Evolutionary conservation across 2,113 vertebrate genomes (phyloP).

Genomic region (Hyla sarda): DNA sequence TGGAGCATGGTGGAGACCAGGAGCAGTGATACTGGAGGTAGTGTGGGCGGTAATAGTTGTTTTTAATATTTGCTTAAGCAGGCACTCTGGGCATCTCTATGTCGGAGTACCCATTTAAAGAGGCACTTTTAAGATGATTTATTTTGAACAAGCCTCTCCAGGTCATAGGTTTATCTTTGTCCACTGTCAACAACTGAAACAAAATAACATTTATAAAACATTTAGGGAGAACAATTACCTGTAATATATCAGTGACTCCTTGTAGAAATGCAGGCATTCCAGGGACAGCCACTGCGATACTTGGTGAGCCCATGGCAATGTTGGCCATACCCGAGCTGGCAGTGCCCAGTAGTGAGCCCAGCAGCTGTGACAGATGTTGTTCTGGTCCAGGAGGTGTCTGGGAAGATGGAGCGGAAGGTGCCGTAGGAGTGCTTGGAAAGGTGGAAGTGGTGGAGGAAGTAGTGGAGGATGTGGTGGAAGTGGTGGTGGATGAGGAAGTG

Average conservation of each 20-base stretch:
- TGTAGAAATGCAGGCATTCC: constrained; percentile 87
- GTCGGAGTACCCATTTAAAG: too few species aligned
- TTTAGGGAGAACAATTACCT: constrained; percentile 73
- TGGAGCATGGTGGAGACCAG: too few species aligned
- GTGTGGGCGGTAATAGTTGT: too few species aligned
- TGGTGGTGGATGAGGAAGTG: constrained; percentile 71
- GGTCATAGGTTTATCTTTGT: too few species aligned
- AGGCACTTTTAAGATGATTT: too few species aligned
- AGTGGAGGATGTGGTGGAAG: constrained; percentile 72
- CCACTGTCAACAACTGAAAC: too few species aligned
- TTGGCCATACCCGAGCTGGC: constrained; percentile 65
- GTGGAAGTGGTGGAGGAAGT: constrained; percentile 70
- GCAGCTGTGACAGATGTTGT: constrained; percentile 82
- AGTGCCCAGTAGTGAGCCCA: constrained; percentile 73
- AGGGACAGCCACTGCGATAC: constrained; percentile 84
- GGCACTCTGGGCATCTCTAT: too few species aligned
- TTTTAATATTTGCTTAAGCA: too few species aligned
- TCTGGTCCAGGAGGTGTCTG: constrained; percentile 68
- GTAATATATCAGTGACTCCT: constrained; percentile 88
- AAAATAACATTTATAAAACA: too few species aligned
- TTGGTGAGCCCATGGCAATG: constrained; percentile 73
- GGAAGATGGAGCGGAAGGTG: constrained; percentile 63
- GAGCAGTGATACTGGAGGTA: too few species aligned
- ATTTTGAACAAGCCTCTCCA: too few species aligned
- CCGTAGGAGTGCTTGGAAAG: constrained; percentile 65